Conservation (phyloP, 2,113 vertebrate species). For the Python bivittatus region DNA sequence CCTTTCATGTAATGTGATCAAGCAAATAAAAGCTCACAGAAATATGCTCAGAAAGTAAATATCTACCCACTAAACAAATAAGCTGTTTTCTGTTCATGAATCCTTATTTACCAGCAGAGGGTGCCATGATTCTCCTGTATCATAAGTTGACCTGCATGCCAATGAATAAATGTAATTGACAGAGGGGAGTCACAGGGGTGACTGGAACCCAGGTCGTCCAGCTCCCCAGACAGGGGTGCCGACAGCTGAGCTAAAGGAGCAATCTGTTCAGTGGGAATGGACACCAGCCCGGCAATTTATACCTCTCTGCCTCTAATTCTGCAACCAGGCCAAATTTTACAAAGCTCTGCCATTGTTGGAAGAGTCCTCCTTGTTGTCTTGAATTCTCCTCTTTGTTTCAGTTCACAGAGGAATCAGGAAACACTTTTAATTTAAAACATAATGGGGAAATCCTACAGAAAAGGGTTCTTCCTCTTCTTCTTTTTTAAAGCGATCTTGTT, state of each 20-base stretch:
- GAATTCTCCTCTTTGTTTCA: not conserved
- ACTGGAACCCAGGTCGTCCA: not conserved
- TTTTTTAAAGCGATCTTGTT: slow-evolving; percentile 22
- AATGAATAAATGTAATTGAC: slow-evolving; percentile 35
- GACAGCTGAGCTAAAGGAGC: slow-evolving; percentile 49
- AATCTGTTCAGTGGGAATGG: not conserved
- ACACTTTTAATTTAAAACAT: not conserved
- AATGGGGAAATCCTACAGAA: not conserved
- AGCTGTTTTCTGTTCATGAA: not conserved
- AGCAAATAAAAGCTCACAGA: not conserved
- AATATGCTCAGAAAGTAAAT: not conserved
- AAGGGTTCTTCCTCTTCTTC: not conserved
- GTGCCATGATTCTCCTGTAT: slow-evolving; percentile 40
- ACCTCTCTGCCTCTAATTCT: not conserved
- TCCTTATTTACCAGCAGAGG: slow-evolving; percentile 43
- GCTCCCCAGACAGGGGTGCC: slow-evolving; percentile 14
- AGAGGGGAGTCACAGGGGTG: slow-evolving; percentile 34
- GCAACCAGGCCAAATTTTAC: slow-evolving; percentile 31
- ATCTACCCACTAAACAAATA: not conserved
- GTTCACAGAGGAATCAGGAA: not conserved
- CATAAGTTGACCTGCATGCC: not conserved
- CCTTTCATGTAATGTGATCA: not conserved
- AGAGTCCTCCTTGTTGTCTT: slow-evolving; percentile 10
- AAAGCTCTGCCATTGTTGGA: slow-evolving; percentile 39
- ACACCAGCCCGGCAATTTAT: not conserved